These are phyloP conservation scores for Drosophila mayri DNA, from an alignment of 1,140 invertebrate genomes.

Conservation along the genomic window DNA sequence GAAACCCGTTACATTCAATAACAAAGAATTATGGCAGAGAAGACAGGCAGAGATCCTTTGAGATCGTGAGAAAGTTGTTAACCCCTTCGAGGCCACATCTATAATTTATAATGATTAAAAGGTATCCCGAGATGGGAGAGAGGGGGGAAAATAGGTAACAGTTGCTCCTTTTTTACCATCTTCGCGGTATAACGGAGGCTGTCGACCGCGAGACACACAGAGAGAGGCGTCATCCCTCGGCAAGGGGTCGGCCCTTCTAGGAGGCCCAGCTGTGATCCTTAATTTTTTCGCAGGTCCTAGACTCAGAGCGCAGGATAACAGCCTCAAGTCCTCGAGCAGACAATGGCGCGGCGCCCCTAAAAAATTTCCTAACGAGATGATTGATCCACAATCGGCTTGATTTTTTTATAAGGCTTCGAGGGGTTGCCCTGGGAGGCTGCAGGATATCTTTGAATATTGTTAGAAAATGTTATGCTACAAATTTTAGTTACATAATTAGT, in stretches of 20 bases:
- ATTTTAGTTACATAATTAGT: background rate
- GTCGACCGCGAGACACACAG: slow-evolving; percentile 48
- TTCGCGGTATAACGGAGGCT: slow-evolving; percentile 44
- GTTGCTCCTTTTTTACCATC: slow-evolving; percentile 50
- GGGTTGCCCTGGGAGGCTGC: background rate
- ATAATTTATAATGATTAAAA: slow-evolving; percentile 80
- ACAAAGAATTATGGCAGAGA: slow-evolving; percentile 55
- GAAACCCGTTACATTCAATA: slow-evolving; percentile 64
- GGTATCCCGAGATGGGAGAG: slow-evolving; percentile 17
- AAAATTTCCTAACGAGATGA: slow-evolving; percentile 45
- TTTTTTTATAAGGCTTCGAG: background rate
- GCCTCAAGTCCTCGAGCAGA: slow-evolving; percentile 28
- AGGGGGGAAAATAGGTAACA: slow-evolving; percentile 56
- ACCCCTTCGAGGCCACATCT: slow-evolving; percentile 73
- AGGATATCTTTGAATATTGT: background rate
- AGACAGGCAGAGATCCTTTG: slow-evolving; percentile 40
- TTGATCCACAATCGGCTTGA: slow-evolving; percentile 46
- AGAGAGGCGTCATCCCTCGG: slow-evolving; percentile 72
- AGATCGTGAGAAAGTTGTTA: slow-evolving; percentile 77
- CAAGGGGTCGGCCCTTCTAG: slow-evolving; percentile 22
- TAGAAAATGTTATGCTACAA: background rate
- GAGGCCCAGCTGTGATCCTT: slow-evolving; percentile 52
- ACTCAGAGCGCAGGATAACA: slow-evolving; percentile 8
- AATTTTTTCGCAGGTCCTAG: slow-evolving; percentile 34
- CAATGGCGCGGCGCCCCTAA: slow-evolving; percentile 11